A percentile compares a stretch with the other conserved stretches of the same genome.
These are phyloP conservation scores for Ectemnius cavifrons DNA, from an alignment of 2,888 invertebrate genomes.

Conservation along the genomic window DNA sequence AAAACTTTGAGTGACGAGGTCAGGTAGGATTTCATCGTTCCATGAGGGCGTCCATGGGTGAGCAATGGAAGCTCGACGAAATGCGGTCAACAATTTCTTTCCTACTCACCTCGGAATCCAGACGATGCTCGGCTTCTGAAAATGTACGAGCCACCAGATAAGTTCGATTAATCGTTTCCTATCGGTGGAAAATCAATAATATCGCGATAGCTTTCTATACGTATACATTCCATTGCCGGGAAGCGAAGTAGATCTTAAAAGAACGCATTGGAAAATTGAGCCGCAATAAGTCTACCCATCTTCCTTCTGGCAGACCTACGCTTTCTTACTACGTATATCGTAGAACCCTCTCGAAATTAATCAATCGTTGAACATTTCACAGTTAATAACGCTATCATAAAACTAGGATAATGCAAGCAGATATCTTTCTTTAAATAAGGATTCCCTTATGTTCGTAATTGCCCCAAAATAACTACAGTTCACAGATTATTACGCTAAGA, in stretches of 20 bases:
- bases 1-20: background rate
- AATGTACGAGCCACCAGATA: conserved; percentile 50
- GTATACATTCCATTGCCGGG: background rate
- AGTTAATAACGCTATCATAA: too few species aligned
- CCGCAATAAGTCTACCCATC: background rate
- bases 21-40: conserved; percentile 36
- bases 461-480: too few species aligned
- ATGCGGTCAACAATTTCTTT: conserved; percentile 48
- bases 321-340: too few species aligned
- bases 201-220: conserved; percentile 34
- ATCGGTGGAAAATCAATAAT: conserved; percentile 36
- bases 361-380: too few species aligned
- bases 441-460: too few species aligned
- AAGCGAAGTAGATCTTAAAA: background rate
- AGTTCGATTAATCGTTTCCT: conserved; percentile 44
- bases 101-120: conserved; percentile 67
- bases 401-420: too few species aligned
- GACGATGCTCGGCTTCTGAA: conserved; percentile 63
- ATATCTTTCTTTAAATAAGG: too few species aligned
- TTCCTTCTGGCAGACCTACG: too few species aligned
- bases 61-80: background rate
- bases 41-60: conserved; percentile 19
- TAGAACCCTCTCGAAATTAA: too few species aligned
- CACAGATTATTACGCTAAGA: too few species aligned
- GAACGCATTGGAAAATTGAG: conserved; percentile 22